Evolutionary conservation across 2,888 invertebrate species (phyloP).

Genomic region (Drosophila birchii): DNA sequence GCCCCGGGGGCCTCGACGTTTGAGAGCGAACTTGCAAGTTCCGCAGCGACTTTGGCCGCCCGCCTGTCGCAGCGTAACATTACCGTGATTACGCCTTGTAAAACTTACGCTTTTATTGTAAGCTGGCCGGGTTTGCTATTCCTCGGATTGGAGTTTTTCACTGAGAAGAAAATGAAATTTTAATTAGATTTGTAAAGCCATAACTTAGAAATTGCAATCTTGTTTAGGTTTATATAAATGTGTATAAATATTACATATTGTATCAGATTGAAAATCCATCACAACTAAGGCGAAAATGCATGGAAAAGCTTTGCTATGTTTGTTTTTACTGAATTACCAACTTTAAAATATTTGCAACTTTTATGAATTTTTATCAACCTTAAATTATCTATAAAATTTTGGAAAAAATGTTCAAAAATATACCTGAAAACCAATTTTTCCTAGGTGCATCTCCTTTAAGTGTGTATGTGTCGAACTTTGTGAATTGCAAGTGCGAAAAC

Average conservation of each 20-base stretch:
- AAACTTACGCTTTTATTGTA: conserved; percentile 74
- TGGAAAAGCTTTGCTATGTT: too few species aligned
- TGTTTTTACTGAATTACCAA: too few species aligned
- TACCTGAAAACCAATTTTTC: neutral
- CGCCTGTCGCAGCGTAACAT: conserved; percentile 58
- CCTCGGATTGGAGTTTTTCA: neutral
- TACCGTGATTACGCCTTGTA: conserved; percentile 79
- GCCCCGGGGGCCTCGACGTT: conserved; percentile 62
- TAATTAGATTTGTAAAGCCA: too few species aligned
- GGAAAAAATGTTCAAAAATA: too few species aligned
- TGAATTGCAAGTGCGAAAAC: conserved; percentile 63
- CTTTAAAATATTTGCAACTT: too few species aligned
- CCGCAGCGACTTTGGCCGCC: conserved; percentile 54
- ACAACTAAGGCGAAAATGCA: too few species aligned
- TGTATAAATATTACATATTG: too few species aligned
- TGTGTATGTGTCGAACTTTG: conserved; percentile 57
- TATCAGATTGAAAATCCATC: too few species aligned
- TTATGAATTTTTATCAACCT: too few species aligned
- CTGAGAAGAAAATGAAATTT: neutral
- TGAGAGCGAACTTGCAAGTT: conserved; percentile 62
- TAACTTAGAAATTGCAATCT: too few species aligned
- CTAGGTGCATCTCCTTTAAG: conserved; percentile 20
- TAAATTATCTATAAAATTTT: too few species aligned
- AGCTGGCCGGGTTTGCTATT: conserved; percentile 32
- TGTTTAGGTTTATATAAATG: too few species aligned